Base-by-base conservation (phyloP, 2,888 invertebrate species). In the Oeneis ivallda region DNA sequence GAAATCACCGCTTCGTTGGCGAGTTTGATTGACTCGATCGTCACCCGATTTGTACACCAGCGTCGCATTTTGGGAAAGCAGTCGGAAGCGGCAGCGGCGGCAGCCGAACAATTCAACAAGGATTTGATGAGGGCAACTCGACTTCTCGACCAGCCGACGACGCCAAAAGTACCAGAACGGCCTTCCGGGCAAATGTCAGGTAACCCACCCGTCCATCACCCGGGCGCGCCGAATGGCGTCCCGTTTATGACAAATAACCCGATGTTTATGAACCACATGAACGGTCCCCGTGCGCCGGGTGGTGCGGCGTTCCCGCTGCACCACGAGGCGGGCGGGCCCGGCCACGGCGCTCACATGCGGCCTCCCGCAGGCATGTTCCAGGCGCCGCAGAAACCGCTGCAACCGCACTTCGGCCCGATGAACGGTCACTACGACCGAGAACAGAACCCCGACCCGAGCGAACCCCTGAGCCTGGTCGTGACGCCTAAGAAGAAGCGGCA, bases 401-500 rank as follows among this genome's bases (percentile, higher is more conserved):
- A 85, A 72, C 94, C 94, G 41, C 92, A 95, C 71, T 96, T 95
- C 87, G 93, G 93, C 70, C 91, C 93, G 69, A 94, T 94, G 93
- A 93, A 93, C 75, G 93, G 93, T 17, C 89, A 93, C 93, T 88
- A 92, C 93, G 80, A 94, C 92, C 93, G 94, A 74, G 93, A 95
- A 91, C 84, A 93, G 77, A 95, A 95, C 81, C 95, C 96, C 50
- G 98, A 98, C 84, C 97, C 98, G 85, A 97, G 97, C 85, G 98
- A 98, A 85, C 98, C 98, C 4, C 94, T 99, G 65, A 98, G 98
- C 83, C 93, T 98, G 77, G 98, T 99, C 67, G 98, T 98, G 75
- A 96, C 97, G 56, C 97, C 97, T 2, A 98, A 98, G 91, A 98
- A 98, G 93, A 98, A 98, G 92, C 94, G 99, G 64, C 98, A 98